These are phyloP conservation scores for Netelia melanura DNA, from an alignment of 2,888 invertebrate species.

Conservation along the genomic window DNA sequence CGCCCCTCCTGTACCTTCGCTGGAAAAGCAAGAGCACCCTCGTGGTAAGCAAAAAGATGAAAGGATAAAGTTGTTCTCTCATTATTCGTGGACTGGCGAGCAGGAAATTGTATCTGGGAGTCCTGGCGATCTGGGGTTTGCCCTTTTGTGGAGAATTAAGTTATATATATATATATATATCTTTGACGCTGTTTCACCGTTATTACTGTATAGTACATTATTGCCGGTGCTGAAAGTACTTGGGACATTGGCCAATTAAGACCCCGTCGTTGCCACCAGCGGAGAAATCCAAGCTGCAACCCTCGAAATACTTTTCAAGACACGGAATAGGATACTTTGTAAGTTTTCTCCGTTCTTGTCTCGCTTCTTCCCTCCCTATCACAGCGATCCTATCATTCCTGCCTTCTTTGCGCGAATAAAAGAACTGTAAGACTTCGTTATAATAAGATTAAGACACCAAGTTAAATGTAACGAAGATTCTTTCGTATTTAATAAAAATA, in stretches of 20 bases:
- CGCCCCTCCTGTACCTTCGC: slow-evolving; percentile 50
- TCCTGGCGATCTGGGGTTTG: slow-evolving; percentile 7
- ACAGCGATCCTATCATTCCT: neutral
- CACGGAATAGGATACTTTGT: slow-evolving; percentile 52
- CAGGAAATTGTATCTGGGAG: slow-evolving; percentile 64
- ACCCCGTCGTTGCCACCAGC: slow-evolving; percentile 11
- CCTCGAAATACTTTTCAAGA: slow-evolving; percentile 43
- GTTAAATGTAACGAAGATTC: neutral
- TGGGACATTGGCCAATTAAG: slow-evolving; percentile 56
- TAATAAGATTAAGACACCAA: slow-evolving; percentile 2
- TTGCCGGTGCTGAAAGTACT: slow-evolving; percentile 21
- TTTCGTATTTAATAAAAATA: neutral
- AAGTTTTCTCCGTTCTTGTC: slow-evolving; percentile 43
- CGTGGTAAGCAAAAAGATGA: slow-evolving; percentile 59
- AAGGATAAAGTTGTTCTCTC: slow-evolving; percentile 70
- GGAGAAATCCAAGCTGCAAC: slow-evolving; percentile 38
- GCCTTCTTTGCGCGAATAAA: slow-evolving; percentile 27
- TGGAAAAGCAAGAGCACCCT: slow-evolving; percentile 48
- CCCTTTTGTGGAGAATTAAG: no score
- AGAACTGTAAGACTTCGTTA: slow-evolving; percentile 18
- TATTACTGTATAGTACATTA: slow-evolving; percentile 26
- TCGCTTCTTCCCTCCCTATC: neutral
- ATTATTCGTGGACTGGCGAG: slow-evolving; percentile 64
- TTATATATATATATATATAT: neutral
- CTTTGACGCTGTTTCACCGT: slow-evolving; percentile 2